Base-by-base conservation (phyloP, 2,888 invertebrate species). In the Minunthozetes semirufus region DNA sequence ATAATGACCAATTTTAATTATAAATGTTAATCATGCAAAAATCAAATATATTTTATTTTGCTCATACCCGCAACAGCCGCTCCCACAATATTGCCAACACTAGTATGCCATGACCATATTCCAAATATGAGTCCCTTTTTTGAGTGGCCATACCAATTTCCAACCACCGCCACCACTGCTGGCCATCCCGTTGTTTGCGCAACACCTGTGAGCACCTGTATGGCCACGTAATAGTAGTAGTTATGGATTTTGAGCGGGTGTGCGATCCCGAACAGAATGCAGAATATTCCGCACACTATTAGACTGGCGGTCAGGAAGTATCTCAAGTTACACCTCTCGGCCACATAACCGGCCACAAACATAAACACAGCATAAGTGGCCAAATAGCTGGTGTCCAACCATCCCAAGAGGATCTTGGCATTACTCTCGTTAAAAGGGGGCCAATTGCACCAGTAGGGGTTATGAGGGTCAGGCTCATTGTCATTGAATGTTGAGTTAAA, bases 171-270 rank as follows among this genome's bases (percentile, higher is more conserved):
- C 0, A 97, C 95, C 0, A 97, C 96, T 73, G 94, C 93, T 0
- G 97, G 97, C 96, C 97, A 97, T 0, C 97, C 94, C 0, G 94
- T 91, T 0, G 95, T 92, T 85, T 97, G 95, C 13, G 90, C 88
- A 17, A 94, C 85, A 15, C 77, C 77, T 22, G 53, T 25, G 17
- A 76, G 19, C 19, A 74, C 38, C 72, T 97, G 96, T 13, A 94
- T 87, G 1, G 90, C 78, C 17, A 95, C 81, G 81, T 93, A 97
- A 83, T 91, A 97, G 78, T 87, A 86, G 59, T 94, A 84, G 79
- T 85, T 87, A 82, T 97, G 97, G 75, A 97, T 90, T 73, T 89
- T 85, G 80, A 89, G 90, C 0, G 89, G 88, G 80, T 88, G 89
- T 0, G 92, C 96, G 11, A 95, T 84, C 15, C 97, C 97, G 84